Evolutionary conservation across 2,797 vertebrate species (phyloP).

Genomic region (Mus spretus): DNA sequence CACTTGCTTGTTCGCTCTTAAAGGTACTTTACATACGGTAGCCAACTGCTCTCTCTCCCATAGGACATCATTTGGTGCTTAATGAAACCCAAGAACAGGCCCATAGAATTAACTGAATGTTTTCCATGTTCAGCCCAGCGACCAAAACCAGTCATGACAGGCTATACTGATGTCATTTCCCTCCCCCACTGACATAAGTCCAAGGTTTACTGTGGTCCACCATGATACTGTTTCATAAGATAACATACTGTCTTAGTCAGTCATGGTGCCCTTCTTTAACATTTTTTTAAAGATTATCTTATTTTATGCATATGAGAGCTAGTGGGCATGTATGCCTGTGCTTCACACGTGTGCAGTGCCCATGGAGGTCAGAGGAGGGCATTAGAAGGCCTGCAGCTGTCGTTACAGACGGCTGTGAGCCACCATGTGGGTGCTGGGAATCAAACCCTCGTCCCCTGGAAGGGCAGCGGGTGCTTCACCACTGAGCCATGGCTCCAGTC

Average conservation of each 20-base stretch:
- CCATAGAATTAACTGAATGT: not conserved
- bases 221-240: not conserved
- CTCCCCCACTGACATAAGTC: not conserved
- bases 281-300: not conserved
- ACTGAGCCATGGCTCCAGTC: not conserved
- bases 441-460: not conserved
- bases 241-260: not conserved
- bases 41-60: not conserved
- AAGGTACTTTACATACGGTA: fast-evolving
- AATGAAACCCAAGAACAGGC: not conserved
- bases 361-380: not conserved
- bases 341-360: not conserved
- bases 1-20: not conserved
- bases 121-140: not conserved
- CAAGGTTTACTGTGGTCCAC: not conserved
- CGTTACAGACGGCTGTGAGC: not conserved
- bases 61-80: not conserved
- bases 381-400: not conserved
- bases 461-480: not conserved
- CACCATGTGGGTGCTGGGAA: not conserved
- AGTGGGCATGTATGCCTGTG: not conserved
- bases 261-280: not conserved
- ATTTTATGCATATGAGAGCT: not conserved
- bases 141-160: not conserved
- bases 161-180: not conserved